Percentiles rank a stretch among this genome's conserved stretches.
phyloP scores from a whole-genome alignment of 2,888 invertebrate species.

The Lepidocyrtinus sp. region DNA sequence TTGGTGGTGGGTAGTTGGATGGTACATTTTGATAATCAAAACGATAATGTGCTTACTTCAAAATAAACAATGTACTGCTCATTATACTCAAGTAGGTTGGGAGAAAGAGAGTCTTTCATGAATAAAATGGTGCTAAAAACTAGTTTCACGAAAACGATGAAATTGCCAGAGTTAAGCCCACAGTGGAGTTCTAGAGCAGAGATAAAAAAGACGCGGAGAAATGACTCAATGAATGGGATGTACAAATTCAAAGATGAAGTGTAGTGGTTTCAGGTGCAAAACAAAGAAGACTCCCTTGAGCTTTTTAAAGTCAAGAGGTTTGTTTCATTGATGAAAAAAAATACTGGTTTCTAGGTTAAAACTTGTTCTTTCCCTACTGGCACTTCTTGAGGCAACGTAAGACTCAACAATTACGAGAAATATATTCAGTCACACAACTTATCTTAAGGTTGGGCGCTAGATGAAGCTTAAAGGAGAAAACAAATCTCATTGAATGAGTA shows the following conservation, averaged over 20 bases:
- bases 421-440: no score
- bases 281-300: neutral
- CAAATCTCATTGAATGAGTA: neutral
- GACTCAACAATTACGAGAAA: neutral
- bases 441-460: neutral
- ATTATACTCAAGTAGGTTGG: neutral
- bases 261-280: neutral
- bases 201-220: slow-evolving; percentile 23
- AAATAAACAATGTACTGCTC: slow-evolving; percentile 14
- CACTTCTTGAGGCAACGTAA: neutral
- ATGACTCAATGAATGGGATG: slow-evolving; percentile 54
- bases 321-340: slow-evolving; percentile 57
- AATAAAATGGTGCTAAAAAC: slow-evolving; percentile 52
- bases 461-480: neutral
- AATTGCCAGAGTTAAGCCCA: neutral
- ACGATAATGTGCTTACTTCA: slow-evolving; percentile 27
- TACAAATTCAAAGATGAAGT: slow-evolving; percentile 8
- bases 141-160: slow-evolving; percentile 39
- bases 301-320: neutral
- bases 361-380: neutral
- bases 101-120: neutral
- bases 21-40: slow-evolving; percentile 12
- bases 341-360: slow-evolving; percentile 47
- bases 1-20: neutral
- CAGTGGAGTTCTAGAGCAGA: neutral